Evolutionary conservation across 1,140 invertebrate genomes (phyloP).

Genomic region (Parasteatoda tepidariorum): DNA sequence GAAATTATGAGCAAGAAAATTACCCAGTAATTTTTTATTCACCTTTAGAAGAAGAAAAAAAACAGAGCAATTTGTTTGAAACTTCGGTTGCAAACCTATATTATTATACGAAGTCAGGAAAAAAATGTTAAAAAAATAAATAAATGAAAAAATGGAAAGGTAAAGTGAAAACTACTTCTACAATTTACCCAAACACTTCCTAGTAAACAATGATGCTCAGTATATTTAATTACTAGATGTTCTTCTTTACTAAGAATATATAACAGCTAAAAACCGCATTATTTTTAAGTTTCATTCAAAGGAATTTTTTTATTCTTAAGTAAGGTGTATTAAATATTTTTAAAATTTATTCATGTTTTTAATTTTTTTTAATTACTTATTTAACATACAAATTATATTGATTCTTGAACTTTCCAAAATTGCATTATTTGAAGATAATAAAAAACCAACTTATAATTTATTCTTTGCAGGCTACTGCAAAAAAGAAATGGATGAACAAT

Average conservation of each 20-base stretch:
- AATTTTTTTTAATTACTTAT: too few relatives aligned
- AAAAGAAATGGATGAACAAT: too few relatives aligned
- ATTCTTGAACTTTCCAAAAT: too few relatives aligned
- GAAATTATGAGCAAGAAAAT: slow-evolving; percentile 38
- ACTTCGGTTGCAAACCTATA: slow-evolving; percentile 29
- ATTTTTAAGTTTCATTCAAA: too few relatives aligned
- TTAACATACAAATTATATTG: too few relatives aligned
- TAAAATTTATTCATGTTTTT: too few relatives aligned
- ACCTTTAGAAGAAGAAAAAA: slow-evolving; percentile 4
- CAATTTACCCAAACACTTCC: slow-evolving; percentile 16
- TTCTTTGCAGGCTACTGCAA: too few relatives aligned
- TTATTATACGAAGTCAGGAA: not conserved
- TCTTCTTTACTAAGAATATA: slow-evolving; percentile 9
- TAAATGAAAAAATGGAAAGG: not conserved
- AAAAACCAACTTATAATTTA: too few relatives aligned
- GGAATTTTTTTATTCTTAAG: too few relatives aligned
- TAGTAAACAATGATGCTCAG: slow-evolving; percentile 3
- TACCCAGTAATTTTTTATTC: slow-evolving; percentile 6
- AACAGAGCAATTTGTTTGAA: slow-evolving; percentile 31
- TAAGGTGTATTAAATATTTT: too few relatives aligned
- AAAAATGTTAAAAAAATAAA: not conserved
- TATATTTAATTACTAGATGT: slow-evolving; percentile 28
- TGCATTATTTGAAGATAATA: too few relatives aligned
- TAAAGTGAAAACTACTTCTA: slow-evolving; percentile 38
- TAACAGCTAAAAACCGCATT: not conserved